Percentiles rank a stretch among this genome's conserved stretches.
These are phyloP conservation scores for Hydroisotoma schaefferi DNA, from an alignment of 2,888 invertebrate genomes.

Conservation along the genomic window DNA sequence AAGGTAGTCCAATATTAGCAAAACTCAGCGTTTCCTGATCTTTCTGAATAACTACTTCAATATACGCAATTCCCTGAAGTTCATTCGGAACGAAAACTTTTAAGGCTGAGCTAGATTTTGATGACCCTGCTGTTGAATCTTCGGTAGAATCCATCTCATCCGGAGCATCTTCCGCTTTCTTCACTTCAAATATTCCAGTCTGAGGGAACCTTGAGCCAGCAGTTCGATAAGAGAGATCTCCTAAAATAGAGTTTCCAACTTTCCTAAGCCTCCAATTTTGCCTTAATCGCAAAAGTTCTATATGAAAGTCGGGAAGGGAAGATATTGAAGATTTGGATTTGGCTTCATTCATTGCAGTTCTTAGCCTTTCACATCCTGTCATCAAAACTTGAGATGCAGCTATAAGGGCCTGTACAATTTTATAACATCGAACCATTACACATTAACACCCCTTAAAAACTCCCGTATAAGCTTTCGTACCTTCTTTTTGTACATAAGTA, in stretches of 20 bases:
- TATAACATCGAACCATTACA: too few species aligned
- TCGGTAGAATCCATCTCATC: constrained; percentile 13
- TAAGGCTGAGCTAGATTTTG: constrained; percentile 69
- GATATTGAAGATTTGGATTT: constrained; percentile 53
- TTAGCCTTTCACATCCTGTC: constrained; percentile 80
- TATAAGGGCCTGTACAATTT: constrained; percentile 63
- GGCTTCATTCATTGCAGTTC: constrained; percentile 74
- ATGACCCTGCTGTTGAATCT: constrained; percentile 39
- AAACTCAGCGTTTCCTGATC: constrained; percentile 88
- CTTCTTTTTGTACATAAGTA: constrained; percentile 89
- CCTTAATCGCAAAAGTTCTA: constrained; percentile 78
- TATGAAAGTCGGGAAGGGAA: constrained; percentile 84
- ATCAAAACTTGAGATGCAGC: constrained; percentile 80
- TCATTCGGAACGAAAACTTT: constrained; percentile 91
- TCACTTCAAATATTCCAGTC: constrained; percentile 92
- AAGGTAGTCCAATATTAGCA: constrained; percentile 73
- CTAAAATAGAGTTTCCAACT: constrained; percentile 89
- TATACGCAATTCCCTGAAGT: constrained; percentile 91
- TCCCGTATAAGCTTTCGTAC: constrained; percentile 51
- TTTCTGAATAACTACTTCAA: constrained; percentile 92
- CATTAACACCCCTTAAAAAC: too few species aligned
- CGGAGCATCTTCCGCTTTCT: constrained; percentile 78
- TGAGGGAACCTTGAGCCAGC: constrained; percentile 92
- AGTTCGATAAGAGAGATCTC: constrained; percentile 91
- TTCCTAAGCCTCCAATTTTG: constrained; percentile 97